Base-by-base conservation (phyloP, 1,140 invertebrate genomes). In the Drosophila dunni region DNA sequence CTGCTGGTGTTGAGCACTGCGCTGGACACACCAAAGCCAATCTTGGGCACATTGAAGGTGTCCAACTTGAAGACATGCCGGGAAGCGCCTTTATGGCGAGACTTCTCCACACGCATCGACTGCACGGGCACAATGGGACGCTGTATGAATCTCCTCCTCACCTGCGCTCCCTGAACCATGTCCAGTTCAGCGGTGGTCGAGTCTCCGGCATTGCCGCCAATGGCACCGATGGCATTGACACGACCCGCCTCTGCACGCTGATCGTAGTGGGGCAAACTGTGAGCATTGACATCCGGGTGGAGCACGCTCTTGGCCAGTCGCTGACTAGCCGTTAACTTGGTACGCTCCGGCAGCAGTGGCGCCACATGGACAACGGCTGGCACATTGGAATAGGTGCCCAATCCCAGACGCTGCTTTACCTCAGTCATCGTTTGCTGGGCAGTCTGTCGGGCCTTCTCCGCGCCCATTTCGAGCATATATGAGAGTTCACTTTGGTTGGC, bases 381-480 rank as follows among this genome's bases (percentile, higher is more conserved):
- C 6, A 75, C 5, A 9, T 68, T 46, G 7, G 33, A 9, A 63
- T 54, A 57, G 2, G 75, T 78, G 13, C 92, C 92, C 62, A 95
- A 92, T 6, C 96, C 96, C 36, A 96, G 92, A 91, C 95, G 95
- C 40, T 93, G 77, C 66, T 93, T 93, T 1, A 98, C 96, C 92
- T 97, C 95, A 15, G 88, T 80, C 93, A 96, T 95, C 13, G 96
- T 97, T 29, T 92, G 78, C 71, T 94, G 93, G 6, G 97, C 97
- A 53, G 96, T 94, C 45, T 92, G 85, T 9, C 91, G 93, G 0
- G 97, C 98, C 86, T 93, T 95, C 29, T 95, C 94, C 7, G 94
- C 92, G 0, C 98, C 98, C 54, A 93, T 91, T 24, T 95, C 93
- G 51, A 99, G 93, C 42, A 97, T 91, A 64, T 94, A 92, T 29